Evolutionary conservation across 2,888 invertebrate species (phyloP).

Genomic region (Lycocerus yunnanus): DNA sequence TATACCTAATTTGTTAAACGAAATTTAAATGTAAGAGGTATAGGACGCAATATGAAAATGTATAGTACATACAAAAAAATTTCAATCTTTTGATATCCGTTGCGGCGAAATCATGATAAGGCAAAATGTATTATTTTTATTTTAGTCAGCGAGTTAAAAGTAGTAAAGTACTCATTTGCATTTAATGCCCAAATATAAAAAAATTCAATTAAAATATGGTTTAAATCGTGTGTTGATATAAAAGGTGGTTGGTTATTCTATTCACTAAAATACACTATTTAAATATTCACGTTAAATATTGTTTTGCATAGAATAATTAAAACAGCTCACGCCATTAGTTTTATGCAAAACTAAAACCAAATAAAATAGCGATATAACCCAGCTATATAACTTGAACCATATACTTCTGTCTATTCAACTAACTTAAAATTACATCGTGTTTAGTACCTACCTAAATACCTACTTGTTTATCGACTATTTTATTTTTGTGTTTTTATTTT

Average conservation of each 20-base stretch:
- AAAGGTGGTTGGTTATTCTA: background rate
- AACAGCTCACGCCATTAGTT: background rate
- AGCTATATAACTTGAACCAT: background rate
- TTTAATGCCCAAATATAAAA: background rate
- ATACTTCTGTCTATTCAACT: background rate
- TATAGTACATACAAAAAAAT: background rate
- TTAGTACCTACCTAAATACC: background rate
- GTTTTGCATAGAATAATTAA: constrained; percentile 5
- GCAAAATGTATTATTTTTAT: background rate
- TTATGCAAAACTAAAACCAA: background rate
- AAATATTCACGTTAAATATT: constrained; percentile 1
- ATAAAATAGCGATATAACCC: background rate
- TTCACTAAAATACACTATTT: background rate
- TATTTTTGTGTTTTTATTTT: background rate
- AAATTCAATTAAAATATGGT: background rate
- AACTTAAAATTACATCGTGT: background rate
- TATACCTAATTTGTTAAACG: background rate
- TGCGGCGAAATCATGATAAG: background rate
- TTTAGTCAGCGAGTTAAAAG: background rate
- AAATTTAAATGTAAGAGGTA: background rate
- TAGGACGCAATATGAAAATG: background rate
- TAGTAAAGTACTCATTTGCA: background rate
- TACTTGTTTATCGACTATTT: background rate
- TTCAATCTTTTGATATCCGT: background rate
- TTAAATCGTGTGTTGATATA: constrained; percentile 2